Evolutionary conservation across 2,797 vertebrate genomes (phyloP), one percentile per base, ranked within the genome.

Genomic region (Champsocephalus gunnari): DNA sequence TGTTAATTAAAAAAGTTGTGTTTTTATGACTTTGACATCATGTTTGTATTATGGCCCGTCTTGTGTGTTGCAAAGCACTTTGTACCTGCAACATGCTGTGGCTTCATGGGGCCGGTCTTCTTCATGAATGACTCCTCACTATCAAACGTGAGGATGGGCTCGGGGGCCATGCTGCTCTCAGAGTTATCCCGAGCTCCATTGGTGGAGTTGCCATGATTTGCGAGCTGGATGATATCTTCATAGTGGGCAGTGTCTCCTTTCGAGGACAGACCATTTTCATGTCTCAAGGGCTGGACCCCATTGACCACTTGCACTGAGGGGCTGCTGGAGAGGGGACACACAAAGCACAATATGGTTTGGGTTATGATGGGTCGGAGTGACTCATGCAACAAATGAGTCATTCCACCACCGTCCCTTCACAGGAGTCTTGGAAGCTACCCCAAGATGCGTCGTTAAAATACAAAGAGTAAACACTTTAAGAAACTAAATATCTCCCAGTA

Each of bases 81-180:
- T 51, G 7, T 53, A 34, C 98, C 98, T 96, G 98, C 96, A 77
- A 98, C 96, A 89, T 98, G 97, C 83, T 95, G 95, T 2, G 97
- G 96, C 64, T 97, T 95, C 77, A 99, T 96, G 38, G 97, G 94
- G 65, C 96, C 94, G 0, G 97, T 91, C 89, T 97, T 97, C 86
- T 97, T 99, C 90, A 98, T 94, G 92, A 98, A 99, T 1, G 96
- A 88, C 77, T 98, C 97, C 73, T 96, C 96, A 10, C 94, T 95
- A 0, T 96, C 94, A 0, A 98, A 99, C 10, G 96, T 89, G 76
- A 98, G 93, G 85, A 99, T 97, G 54, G 96, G 92, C 88, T 96
- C 92, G 0, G 85, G 50, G 24, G 93, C 58, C 47, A 91, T 80
- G 55, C 81, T 78, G 71, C 60, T 84, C 79, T 93, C 92, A 0